Evolutionary conservation across 2,888 invertebrate species (phyloP), one percentile per base, ranked within the genome.

Genomic region (Clusia tigrina): DNA sequence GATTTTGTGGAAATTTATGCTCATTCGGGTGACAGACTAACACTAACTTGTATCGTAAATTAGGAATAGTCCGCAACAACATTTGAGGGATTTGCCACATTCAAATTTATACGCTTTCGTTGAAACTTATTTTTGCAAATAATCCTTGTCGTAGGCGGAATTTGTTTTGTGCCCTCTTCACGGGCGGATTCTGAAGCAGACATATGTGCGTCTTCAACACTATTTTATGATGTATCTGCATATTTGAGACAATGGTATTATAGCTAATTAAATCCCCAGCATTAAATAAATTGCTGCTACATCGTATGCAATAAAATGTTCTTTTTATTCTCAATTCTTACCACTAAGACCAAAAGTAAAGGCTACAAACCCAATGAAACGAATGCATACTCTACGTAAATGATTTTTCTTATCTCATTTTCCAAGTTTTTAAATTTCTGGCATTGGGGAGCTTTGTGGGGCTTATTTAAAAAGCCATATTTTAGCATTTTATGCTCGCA

Each of bases 21-120:
- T 66, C 20, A 66, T 64, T 62, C 67, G 69, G 70, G 58, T 78
- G 79, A 77, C 77, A 80, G 72, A 79, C 75, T 74, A 71, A 71
- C 75, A 77, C 78, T 76, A 76, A 76, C 70, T 72, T 73, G 71
- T 74, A 74, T 76, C 77, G 74, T 76, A 78, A 79, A 78, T 77
- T 72, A 48, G 22, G 22, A 20, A 20, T 15, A n/a, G n/a, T 10
- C 42, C 3, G 42, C 42, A 42, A 10, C 42, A n/a, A 15, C n/a
- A 15, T 17, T 15, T n/a, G n/a, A 42, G n/a, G 42, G n/a, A 15
- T 42, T 3, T 15, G 6, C n/a, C 42, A 42, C 6, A 3, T n/a
- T n/a, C 15, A 42, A n/a, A 42, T 15, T n/a, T 42, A 15, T n/a
- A 17, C 6, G 9, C n/a, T 42, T 42, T 20, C 3, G 15, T 48